A percentile compares a stretch with the other conserved stretches of the same genome.
These are phyloP conservation scores for Polypedilum pembai DNA, from an alignment of 1,140 invertebrate genomes.

Conservation along the genomic window DNA sequence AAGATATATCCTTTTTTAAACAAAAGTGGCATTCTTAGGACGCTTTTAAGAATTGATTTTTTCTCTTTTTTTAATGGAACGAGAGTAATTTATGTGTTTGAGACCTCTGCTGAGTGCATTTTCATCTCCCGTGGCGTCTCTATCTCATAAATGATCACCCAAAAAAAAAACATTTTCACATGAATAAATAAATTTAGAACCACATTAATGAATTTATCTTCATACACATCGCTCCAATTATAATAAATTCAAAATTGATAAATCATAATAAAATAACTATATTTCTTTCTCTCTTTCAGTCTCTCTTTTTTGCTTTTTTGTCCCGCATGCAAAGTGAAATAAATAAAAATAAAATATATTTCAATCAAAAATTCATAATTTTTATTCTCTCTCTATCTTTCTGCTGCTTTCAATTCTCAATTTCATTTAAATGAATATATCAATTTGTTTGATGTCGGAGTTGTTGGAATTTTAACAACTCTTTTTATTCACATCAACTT, in stretches of 20 bases:
- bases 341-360: neutral
- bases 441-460: constrained; percentile 11
- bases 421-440: constrained; percentile 5
- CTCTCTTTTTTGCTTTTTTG: neutral
- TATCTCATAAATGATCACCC: too few relatives aligned
- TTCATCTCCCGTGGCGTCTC: neutral
- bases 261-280: constrained; percentile 25
- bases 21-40: neutral
- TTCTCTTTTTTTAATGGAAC: neutral
- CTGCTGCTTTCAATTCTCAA: neutral
- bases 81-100: neutral
- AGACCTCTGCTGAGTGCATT: neutral
- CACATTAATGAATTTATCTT: constrained; percentile 15
- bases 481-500: constrained; percentile 5
- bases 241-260: constrained; percentile 25
- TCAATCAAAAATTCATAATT: constrained; percentile 13
- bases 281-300: neutral
- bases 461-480: constrained; percentile 26
- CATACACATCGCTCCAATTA: neutral
- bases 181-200: neutral
- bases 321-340: neutral
- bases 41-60: neutral
- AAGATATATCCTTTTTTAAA: neutral
- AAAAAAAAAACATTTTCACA: neutral
- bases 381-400: neutral